Evolutionary conservation across 1,140 invertebrate genomes (phyloP), one percentile per base, ranked within the genome.

Genomic region (Zaprionus tsacasi): DNA sequence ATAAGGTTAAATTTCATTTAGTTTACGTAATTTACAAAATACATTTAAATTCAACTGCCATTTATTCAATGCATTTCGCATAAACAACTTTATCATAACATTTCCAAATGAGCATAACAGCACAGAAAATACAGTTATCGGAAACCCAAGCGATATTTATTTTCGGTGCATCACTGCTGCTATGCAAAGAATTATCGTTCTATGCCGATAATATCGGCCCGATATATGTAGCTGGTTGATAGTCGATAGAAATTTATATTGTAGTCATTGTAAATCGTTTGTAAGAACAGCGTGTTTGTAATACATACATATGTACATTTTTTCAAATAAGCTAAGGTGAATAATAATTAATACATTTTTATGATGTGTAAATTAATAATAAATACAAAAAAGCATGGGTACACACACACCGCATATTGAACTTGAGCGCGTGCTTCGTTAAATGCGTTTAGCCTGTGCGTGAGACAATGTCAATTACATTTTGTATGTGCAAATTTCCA

Each of bases 241-340:
- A 0, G 6, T 35, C 40, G 43, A 60, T 33, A 55, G 45, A 25
- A 33, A 27, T 25, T 13, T 21, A 58, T 35, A 45, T 45, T 73
- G 66, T 52, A 74, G 65, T 76, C 68, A 76, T 71, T 76, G 71
- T 71, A 70, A 73, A 76, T 80, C 76, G 77, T 80, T 61, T 72
- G 79, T 77, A 81, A 71, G 76, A 82, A 69, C 81, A 71, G 77
- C 81, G 76, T 82, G 80, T 60, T 82, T 82, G 70, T 82, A 82
- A 82, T 76, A 82, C 68, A 65, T 75, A 65, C 73, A 76, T 67
- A 57, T 83, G 81, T 83, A 83, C 54, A 83, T 83, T 83, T 63
- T 80, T 80, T 83, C 66, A 80, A 83, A 83, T 83, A 83, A 83
- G 72, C 73, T 83, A 83, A 83, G 81, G 81, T 83, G 58, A 75